Conservation (phyloP, 2,113 vertebrate species). For the Glaucomys volans region DNA sequence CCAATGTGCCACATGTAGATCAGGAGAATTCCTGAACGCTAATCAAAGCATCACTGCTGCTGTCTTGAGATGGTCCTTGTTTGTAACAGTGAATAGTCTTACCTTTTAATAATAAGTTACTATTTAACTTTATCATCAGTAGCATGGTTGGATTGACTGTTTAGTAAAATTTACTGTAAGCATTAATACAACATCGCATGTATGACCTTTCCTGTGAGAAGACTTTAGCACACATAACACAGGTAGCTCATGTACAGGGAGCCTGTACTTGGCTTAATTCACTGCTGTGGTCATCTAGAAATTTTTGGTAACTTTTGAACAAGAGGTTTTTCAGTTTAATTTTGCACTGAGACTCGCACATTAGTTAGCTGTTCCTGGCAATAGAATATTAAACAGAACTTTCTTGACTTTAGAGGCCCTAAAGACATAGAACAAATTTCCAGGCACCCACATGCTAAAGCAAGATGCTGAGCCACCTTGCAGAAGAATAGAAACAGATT, state of each 20-base stretch:
- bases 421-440: neutral
- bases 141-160: neutral
- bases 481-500: neutral
- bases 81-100: neutral
- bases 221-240: neutral
- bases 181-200: neutral
- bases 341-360: neutral
- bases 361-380: neutral
- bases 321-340: neutral
- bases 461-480: neutral
- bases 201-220: neutral
- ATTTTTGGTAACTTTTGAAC: neutral
- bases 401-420: neutral
- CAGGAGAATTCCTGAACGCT: neutral
- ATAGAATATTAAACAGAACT: neutral
- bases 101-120: neutral
- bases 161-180: neutral
- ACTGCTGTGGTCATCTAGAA: neutral
- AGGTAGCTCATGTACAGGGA: neutral
- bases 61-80: neutral
- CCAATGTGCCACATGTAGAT: fast-evolving
- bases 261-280: neutral
- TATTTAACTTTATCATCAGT: neutral
- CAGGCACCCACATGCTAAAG: neutral
- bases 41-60: neutral